Conservation (phyloP, 1,140 invertebrate species). For the Globodera rostochiensis region DNA sequence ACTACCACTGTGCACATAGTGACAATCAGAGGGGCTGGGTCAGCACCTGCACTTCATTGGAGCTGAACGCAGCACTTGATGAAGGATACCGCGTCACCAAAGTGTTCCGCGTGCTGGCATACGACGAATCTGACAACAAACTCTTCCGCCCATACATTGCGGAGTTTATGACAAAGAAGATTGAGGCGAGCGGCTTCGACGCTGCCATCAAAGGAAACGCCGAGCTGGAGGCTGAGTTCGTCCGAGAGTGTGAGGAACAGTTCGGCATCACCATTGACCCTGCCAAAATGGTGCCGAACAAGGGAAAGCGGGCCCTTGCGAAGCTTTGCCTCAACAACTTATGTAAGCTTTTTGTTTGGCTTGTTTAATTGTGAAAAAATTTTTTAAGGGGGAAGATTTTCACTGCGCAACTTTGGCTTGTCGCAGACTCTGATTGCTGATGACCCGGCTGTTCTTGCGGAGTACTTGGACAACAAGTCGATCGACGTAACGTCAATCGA, state of each 20-base stretch:
- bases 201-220: neutral
- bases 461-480: neutral
- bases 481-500: neutral
- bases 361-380: neutral
- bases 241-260: neutral
- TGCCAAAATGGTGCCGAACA: neutral
- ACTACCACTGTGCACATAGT: neutral
- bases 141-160: neutral
- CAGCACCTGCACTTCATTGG: conserved; percentile 4
- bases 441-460: too few species aligned
- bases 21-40: conserved; percentile 12
- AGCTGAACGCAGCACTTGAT: conserved; percentile 8
- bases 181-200: neutral
- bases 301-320: neutral
- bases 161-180: neutral
- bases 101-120: neutral
- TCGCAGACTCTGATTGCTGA: too few species aligned
- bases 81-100: conserved; percentile 8
- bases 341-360: neutral
- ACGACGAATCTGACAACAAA: neutral
- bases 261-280: too few species aligned
- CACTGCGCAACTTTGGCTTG: neutral
- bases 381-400: conserved; percentile 15
- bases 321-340: conserved; percentile 13
- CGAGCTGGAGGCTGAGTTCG: neutral